Evolutionary conservation across 2,888 invertebrate genomes (phyloP), one percentile per base, ranked within the genome.

Genomic region (Apamea monoglypha): DNA sequence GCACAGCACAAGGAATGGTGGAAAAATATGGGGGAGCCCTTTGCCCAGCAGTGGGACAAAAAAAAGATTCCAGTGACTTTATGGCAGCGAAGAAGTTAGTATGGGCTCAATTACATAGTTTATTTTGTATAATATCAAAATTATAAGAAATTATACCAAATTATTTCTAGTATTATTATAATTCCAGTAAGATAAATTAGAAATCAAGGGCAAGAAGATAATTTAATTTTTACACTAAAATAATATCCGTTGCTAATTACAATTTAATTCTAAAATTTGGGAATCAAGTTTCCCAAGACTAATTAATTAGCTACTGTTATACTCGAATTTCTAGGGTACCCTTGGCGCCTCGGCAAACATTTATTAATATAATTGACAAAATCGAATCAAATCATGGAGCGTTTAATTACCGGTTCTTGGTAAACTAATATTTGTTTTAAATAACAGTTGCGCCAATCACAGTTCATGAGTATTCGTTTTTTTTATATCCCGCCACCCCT

Each of bases 271-370:
- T 74, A 44, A 76, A 32, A 76, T 76, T 80, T 77, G 61, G 71
- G 36, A 70, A 74, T 77, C 64, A 80, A 81, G 80, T 83, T 85
- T 75, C 44, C 61, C 53, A 84, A 74, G 80, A 82, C 82, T 71
- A 81, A 84, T 82, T 82, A 81, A 85, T 84, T 79, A 70, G 86
- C 75, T 74, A 69, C 83, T 82, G 87, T 75, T 77, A 78, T 74
- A 84, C 76, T 84, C 75, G 47, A 73, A 78, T 76, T 82, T 69
- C 77, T 78, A 87, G 70, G 53, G 78, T 74, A 80, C 74, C 59
- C 50, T 72, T 63, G 61, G 71, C 50, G 67, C 29, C 44, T 59
- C 29, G 16, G 53, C 47, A 61, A 77, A 81, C 53, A 74, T 68
- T 71, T 76, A 63, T 70, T 64, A 77, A 67, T 78, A 76, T 64